phyloP scores from a whole-genome alignment of 37 sponge, comb jelly and placozoan species.

The Amphimedon queenslandica region DNA sequence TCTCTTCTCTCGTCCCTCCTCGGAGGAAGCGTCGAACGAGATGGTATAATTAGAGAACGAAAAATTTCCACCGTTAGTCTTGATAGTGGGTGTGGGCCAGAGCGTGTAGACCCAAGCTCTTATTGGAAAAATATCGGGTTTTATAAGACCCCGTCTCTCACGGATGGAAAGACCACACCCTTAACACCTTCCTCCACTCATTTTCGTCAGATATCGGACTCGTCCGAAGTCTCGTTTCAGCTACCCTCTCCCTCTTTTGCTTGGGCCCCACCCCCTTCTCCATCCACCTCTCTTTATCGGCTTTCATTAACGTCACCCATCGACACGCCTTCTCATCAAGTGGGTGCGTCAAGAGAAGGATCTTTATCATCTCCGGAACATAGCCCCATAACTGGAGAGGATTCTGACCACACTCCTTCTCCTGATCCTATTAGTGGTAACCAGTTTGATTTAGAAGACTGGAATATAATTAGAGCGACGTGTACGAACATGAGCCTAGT shows the following conservation, averaged over 20 bases:
- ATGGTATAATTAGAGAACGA: neutral
- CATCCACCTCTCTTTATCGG: neutral
- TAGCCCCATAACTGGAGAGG: neutral
- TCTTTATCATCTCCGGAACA: neutral
- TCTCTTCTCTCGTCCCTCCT: neutral
- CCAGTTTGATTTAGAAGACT: too few relatives aligned
- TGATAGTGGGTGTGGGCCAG: neutral
- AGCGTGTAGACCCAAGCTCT: neutral
- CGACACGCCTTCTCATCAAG: too few relatives aligned
- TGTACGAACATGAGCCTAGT: too few relatives aligned
- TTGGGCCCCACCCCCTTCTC: conserved; percentile 57
- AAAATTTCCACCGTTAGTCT: neutral
- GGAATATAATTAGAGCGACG: too few relatives aligned
- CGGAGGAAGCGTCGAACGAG: neutral
- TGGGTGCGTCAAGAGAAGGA: too few relatives aligned
- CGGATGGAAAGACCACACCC: conserved; percentile 14
- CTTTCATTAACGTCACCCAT: neutral
- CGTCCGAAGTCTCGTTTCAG: conserved; percentile 32
- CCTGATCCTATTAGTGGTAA: too few relatives aligned
- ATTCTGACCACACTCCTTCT: too few relatives aligned
- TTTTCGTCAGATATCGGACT: conserved; percentile 14
- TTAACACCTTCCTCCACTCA: conserved; percentile 10
- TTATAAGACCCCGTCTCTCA: neutral
- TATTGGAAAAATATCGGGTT: neutral
- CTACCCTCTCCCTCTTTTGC: conserved; percentile 42